These are phyloP conservation scores for Amblyjoppa proteus DNA, from an alignment of 2,888 invertebrate species.

Conservation along the genomic window DNA sequence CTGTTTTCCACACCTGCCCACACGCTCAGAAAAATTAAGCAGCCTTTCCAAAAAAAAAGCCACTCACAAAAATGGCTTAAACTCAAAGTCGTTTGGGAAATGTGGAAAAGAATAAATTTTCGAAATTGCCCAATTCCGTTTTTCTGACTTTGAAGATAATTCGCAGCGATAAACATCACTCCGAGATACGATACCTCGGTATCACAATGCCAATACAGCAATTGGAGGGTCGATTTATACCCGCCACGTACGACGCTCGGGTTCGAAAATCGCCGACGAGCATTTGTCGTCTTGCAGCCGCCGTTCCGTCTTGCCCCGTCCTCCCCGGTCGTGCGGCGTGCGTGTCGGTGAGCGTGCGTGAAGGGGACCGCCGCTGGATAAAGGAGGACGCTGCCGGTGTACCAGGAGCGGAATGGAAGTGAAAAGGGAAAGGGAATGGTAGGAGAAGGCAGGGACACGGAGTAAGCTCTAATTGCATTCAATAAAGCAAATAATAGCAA, in stretches of 20 bases:
- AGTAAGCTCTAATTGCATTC: slow-evolving; percentile 84
- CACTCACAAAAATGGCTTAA: too few relatives aligned
- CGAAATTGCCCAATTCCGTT: too few relatives aligned
- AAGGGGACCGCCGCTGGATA: slow-evolving; percentile 27
- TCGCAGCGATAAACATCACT: too few relatives aligned
- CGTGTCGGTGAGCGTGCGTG: slow-evolving; percentile 54
- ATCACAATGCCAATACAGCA: not conserved
- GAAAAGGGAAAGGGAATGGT: slow-evolving; percentile 61
- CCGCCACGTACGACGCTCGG: not conserved
- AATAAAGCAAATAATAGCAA: slow-evolving; percentile 84
- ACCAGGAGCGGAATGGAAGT: slow-evolving; percentile 30
- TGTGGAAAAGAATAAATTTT: too few relatives aligned
- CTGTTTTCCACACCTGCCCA: not conserved
- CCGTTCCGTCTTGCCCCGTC: slow-evolving; percentile 19
- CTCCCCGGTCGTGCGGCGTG: not conserved
- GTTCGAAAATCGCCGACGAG: not conserved
- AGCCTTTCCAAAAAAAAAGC: too few relatives aligned
- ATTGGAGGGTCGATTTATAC: not conserved
- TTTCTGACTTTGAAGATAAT: too few relatives aligned
- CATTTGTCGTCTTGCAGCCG: not conserved
- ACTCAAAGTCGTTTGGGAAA: too few relatives aligned
- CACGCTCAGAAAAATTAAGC: not conserved
- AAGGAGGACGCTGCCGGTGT: slow-evolving; percentile 27
- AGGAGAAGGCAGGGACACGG: slow-evolving; percentile 76
- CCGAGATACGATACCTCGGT: not conserved